Evolutionary conservation across 2,797 vertebrate species (phyloP).

Genomic region (Diplodus sargus): DNA sequence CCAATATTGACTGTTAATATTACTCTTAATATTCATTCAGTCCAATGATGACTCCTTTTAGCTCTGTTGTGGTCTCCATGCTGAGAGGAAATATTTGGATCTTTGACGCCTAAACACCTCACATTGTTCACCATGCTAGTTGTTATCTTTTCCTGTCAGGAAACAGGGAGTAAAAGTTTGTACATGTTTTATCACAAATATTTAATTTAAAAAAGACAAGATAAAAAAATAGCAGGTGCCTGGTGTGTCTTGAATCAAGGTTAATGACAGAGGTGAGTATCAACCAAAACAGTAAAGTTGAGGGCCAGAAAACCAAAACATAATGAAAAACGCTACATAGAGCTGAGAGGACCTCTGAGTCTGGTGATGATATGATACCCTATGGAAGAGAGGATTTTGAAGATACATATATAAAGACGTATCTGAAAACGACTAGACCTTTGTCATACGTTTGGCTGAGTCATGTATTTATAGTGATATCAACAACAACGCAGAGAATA

Average conservation of each 20-base stretch:
- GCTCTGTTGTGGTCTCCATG: background rate
- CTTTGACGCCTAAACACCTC: background rate
- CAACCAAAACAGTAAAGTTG: background rate
- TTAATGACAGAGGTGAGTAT: background rate
- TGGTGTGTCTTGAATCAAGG: background rate
- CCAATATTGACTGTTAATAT: background rate
- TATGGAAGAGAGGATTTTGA: no score
- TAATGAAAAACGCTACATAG: background rate
- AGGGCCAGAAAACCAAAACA: background rate
- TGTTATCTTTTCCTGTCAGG: background rate
- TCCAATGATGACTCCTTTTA: background rate
- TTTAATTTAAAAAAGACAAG: no score
- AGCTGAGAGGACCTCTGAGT: background rate
- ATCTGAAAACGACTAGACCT: no score
- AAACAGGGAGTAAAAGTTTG: background rate
- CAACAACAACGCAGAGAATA: no score
- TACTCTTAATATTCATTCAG: background rate
- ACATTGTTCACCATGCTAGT: background rate
- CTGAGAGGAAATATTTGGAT: background rate
- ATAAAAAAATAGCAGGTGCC: no score
- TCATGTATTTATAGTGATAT: no score
- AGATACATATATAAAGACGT: no score
- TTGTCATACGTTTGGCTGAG: no score
- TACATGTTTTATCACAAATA: no score
- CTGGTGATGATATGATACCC: background rate